Conservation (phyloP, 2,797 vertebrate species). For the Acrossocheilus fasciatus region DNA sequence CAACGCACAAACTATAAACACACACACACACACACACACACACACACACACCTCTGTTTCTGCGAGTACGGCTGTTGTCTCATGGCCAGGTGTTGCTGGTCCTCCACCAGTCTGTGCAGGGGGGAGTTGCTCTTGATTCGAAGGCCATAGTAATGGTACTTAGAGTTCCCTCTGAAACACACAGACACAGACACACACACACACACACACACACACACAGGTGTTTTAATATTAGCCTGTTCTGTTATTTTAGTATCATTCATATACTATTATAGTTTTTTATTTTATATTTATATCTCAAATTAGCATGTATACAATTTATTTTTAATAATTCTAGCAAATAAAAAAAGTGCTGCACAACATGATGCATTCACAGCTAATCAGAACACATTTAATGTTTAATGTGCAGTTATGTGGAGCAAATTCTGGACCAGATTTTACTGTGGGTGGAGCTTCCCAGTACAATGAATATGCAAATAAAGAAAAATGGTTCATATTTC, state of each 20-base stretch:
- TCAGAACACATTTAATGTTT: neutral
- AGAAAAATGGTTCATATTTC: neutral
- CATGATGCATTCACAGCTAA: neutral
- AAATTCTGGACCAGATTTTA: neutral
- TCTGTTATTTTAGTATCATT: neutral
- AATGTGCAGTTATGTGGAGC: neutral
- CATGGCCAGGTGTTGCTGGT: conserved; percentile 94
- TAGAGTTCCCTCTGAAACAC: conserved; percentile 88
- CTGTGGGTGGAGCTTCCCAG: neutral
- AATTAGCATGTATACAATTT: neutral
- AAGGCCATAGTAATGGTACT: conserved; percentile 95
- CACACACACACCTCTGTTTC: conserved; percentile 84
- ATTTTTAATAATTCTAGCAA: too few relatives aligned
- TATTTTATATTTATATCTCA: neutral
- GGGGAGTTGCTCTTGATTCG: conserved; percentile 91
- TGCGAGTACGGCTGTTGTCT: conserved; percentile 92
- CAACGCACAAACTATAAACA: neutral
- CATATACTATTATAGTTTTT: neutral
- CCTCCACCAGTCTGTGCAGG: conserved; percentile 88
- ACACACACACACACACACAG: conserved; percentile 14
- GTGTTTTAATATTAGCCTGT: neutral
- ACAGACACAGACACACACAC: conserved; percentile 35
- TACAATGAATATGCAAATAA: neutral
- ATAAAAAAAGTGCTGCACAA: too few relatives aligned
- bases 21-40: conserved; percentile 64